phyloP scores from a whole-genome alignment of 2,797 vertebrate species.

The Artibeus lituratus region DNA sequence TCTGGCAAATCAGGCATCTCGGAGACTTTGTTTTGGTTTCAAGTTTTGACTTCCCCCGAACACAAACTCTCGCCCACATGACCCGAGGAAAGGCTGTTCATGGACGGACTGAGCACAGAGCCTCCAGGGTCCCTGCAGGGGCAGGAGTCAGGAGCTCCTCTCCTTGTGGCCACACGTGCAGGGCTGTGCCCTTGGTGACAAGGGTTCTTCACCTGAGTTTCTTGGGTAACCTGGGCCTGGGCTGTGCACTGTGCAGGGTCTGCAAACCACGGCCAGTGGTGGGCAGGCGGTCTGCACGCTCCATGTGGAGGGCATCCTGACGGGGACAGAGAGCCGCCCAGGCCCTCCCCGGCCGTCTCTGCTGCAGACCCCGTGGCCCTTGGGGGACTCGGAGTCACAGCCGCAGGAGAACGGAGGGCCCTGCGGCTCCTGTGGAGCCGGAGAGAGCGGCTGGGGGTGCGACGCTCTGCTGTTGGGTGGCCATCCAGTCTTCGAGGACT shows the following conservation, averaged over 20 bases:
- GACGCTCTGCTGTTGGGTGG: neutral
- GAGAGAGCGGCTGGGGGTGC: neutral
- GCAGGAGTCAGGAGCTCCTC: neutral
- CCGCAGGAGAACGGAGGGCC: neutral
- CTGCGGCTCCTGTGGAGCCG: rapidly evolving
- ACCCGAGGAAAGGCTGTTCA: neutral
- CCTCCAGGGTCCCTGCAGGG: neutral
- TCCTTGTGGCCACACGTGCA: neutral
- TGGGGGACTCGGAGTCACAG: neutral
- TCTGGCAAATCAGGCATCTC: neutral
- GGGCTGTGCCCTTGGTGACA: too few relatives aligned
- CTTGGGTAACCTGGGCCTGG: neutral
- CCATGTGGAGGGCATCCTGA: neutral
- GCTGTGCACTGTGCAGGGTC: neutral
- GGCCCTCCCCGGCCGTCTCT: neutral
- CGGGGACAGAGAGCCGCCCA: neutral
- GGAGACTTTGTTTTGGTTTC: neutral
- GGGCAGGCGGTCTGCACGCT: too few relatives aligned
- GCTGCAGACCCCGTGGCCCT: neutral
- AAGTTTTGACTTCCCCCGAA: neutral
- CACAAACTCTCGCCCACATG: neutral
- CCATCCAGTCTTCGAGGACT: neutral
- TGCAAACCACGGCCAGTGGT: neutral
- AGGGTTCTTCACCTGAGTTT: neutral
- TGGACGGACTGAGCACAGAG: neutral